These are phyloP conservation scores for Calliphora vicina DNA, from an alignment of 1,140 invertebrate genomes.

Conservation along the genomic window DNA sequence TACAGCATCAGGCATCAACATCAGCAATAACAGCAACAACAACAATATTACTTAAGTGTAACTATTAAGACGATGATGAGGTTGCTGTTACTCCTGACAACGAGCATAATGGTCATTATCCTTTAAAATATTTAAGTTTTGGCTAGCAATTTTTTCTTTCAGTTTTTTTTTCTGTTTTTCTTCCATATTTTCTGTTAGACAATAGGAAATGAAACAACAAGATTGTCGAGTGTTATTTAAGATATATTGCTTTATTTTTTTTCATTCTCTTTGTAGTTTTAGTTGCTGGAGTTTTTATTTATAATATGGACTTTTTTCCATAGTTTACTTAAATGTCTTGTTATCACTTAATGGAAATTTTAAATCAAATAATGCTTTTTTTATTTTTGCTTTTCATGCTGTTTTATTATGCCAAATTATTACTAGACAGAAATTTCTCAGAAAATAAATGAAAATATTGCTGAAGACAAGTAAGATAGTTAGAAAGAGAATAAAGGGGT, in stretches of 20 bases:
- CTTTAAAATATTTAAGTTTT: conserved; percentile 8
- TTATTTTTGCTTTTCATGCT: background rate
- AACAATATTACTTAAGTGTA: background rate
- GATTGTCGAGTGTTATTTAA: background rate
- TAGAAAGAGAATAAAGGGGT: background rate
- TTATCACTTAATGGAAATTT: conserved; percentile 40
- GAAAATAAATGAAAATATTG: background rate
- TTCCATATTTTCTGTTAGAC: background rate
- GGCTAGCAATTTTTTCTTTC: too few species aligned
- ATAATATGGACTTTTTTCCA: background rate
- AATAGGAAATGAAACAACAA: conserved; percentile 27
- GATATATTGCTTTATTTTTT: conserved; percentile 18
- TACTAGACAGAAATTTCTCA: background rate
- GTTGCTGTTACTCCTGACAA: background rate
- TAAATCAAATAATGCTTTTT: conserved; percentile 38
- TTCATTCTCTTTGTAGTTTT: background rate
- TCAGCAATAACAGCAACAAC: background rate
- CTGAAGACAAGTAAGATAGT: too few species aligned
- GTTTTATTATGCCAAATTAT: background rate
- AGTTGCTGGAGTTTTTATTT: background rate
- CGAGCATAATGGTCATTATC: background rate
- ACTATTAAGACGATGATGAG: background rate
- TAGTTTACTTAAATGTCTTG: background rate
- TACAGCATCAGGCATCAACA: background rate
- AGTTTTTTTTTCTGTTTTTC: too few species aligned